phyloP scores from a whole-genome alignment of 2,888 invertebrate species.

The Patella ulyssiponensis region DNA sequence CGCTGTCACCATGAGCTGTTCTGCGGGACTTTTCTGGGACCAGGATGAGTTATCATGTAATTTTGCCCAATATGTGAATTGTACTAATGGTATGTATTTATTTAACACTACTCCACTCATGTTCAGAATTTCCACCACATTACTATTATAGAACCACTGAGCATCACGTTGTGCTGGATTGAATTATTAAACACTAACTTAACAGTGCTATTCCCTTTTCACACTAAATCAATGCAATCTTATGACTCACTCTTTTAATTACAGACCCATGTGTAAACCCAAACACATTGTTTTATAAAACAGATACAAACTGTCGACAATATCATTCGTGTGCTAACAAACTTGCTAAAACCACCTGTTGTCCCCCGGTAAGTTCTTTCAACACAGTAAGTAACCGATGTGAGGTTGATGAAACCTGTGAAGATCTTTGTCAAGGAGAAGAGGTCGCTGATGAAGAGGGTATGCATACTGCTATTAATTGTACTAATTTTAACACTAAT shows the following conservation, averaged over 20 bases:
- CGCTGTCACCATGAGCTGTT: neutral
- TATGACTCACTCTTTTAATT: neutral
- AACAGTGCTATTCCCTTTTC: too few relatives aligned
- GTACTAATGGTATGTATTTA: neutral
- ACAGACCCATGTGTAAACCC: constrained; percentile 6
- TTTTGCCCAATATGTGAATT: neutral
- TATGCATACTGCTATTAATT: too few relatives aligned
- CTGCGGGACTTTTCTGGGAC: neutral
- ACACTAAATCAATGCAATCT: too few relatives aligned
- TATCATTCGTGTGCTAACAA: neutral
- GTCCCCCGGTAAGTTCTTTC: neutral
- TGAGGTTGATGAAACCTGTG: neutral
- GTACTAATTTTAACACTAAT: too few relatives aligned
- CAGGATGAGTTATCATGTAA: neutral
- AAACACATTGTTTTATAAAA: neutral
- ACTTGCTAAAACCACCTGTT: neutral
- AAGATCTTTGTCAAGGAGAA: neutral
- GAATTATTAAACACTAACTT: too few relatives aligned
- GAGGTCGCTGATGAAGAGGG: too few relatives aligned
- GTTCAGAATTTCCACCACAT: too few relatives aligned
- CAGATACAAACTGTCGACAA: neutral
- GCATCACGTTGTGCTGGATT: too few relatives aligned
- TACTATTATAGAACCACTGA: too few relatives aligned
- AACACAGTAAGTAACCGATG: neutral
- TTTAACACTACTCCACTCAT: neutral